phyloP scores from a whole-genome alignment of 1,140 invertebrate species.

The Cryptotermes secundus region DNA sequence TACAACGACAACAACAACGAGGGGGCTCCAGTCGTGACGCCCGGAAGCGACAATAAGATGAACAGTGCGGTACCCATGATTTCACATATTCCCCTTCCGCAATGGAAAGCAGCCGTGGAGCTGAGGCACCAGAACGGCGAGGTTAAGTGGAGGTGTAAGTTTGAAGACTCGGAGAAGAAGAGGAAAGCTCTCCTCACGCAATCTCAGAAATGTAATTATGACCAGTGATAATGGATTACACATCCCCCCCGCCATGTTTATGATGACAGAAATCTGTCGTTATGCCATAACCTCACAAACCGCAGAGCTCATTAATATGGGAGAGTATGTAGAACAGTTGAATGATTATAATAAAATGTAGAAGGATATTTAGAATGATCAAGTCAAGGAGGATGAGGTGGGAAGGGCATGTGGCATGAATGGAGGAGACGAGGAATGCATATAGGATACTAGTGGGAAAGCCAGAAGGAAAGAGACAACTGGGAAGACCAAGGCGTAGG shows the following conservation, averaged over 20 bases:
- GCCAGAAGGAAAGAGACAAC: no score
- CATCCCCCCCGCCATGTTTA: no score
- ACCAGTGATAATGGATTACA: no score
- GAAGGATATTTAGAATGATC: no score
- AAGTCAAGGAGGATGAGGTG: no score
- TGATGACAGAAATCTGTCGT: no score
- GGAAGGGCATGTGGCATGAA: no score
- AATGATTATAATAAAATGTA: no score
- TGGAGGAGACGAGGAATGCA: no score
- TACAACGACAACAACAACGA: background rate
- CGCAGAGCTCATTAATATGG: background rate
- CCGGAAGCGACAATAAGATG: background rate
- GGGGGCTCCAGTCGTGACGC: background rate
- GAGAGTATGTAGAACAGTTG: background rate
- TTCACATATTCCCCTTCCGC: slow-evolving; percentile 3
- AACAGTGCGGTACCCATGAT: background rate
- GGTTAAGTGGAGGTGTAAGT: slow-evolving; percentile 62
- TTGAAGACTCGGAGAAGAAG: slow-evolving; percentile 64
- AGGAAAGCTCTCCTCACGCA: slow-evolving; percentile 63
- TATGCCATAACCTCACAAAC: no score
- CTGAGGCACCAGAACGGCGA: background rate
- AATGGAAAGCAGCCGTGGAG: background rate
- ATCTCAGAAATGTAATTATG: slow-evolving; percentile 61
- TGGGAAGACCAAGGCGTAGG: no score
- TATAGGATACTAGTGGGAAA: no score